phyloP scores from a whole-genome alignment of 2,113 vertebrate genomes.

The Silurus meridionalis region DNA sequence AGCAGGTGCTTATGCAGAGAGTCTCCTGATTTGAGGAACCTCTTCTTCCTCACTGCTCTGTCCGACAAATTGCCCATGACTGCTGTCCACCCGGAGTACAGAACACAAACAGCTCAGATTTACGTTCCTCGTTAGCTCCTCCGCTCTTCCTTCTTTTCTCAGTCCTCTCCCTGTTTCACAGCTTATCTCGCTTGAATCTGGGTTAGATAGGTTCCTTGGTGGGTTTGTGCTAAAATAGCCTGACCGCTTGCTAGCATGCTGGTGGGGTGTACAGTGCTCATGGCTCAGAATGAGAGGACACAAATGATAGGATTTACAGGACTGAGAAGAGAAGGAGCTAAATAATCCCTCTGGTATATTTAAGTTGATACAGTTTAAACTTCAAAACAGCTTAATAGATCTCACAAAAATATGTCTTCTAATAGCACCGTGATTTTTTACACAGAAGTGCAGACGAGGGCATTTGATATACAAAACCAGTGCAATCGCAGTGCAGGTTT shows the following conservation, averaged over 20 bases:
- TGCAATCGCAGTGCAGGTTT: background rate
- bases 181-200: conserved; percentile 62
- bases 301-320: conserved; percentile 15
- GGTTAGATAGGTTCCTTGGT: conserved; percentile 68
- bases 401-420: background rate
- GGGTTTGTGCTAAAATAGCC: conserved; percentile 70
- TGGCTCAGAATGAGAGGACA: conserved; percentile 15
- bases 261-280: conserved; percentile 53
- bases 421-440: background rate
- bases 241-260: conserved; percentile 58
- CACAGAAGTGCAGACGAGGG: background rate
- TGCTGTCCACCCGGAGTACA: conserved; percentile 47
- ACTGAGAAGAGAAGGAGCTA: background rate
- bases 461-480: background rate
- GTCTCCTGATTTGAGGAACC: conserved; percentile 59
- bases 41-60: conserved; percentile 64
- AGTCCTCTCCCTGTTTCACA: background rate
- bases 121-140: conserved; percentile 20
- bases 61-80: conserved; percentile 72
- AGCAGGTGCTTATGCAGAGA: conserved; percentile 72
- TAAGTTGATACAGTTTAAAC: background rate
- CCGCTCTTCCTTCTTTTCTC: conserved; percentile 22
- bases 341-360: background rate
- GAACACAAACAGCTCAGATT: conserved; percentile 3
- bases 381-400: background rate